phyloP scores from a whole-genome alignment of 2,113 vertebrate genomes.

The Bubo blakistoni region DNA sequence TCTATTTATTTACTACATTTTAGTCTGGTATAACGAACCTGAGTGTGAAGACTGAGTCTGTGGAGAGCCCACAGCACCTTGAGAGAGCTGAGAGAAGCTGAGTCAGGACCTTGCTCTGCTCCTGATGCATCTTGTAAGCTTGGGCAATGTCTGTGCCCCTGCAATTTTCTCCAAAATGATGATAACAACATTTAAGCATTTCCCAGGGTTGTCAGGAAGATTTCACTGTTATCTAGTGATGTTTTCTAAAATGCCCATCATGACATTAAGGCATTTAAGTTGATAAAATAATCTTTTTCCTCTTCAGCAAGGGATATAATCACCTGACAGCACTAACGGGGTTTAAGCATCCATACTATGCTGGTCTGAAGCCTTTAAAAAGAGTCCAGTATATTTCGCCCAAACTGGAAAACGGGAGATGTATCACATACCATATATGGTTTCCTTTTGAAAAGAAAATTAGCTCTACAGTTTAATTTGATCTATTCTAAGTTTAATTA shows the following conservation, averaged over 20 bases:
- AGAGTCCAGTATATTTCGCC: background rate
- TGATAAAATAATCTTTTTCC: background rate
- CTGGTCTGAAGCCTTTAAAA: background rate
- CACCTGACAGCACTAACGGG: background rate
- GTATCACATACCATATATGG: background rate
- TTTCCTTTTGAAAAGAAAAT: background rate
- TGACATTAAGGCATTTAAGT: background rate
- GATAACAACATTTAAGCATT: background rate
- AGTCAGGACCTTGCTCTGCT: background rate
- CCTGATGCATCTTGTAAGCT: background rate
- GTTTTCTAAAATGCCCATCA: background rate
- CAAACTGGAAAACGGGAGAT: background rate
- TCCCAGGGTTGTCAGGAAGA: background rate
- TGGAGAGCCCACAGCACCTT: background rate
- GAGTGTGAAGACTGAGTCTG: background rate
- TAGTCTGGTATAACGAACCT: background rate
- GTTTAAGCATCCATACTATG: background rate
- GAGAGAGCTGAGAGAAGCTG: background rate
- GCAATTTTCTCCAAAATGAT: background rate
- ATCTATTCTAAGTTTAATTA: background rate
- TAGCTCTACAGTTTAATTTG: background rate
- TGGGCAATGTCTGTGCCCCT: background rate
- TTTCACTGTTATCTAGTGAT: background rate
- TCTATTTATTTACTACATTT: background rate
- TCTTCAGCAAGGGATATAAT: background rate